These are phyloP conservation scores for Podarcis raffonei DNA, from an alignment of 2,113 vertebrate species.

Conservation along the genomic window DNA sequence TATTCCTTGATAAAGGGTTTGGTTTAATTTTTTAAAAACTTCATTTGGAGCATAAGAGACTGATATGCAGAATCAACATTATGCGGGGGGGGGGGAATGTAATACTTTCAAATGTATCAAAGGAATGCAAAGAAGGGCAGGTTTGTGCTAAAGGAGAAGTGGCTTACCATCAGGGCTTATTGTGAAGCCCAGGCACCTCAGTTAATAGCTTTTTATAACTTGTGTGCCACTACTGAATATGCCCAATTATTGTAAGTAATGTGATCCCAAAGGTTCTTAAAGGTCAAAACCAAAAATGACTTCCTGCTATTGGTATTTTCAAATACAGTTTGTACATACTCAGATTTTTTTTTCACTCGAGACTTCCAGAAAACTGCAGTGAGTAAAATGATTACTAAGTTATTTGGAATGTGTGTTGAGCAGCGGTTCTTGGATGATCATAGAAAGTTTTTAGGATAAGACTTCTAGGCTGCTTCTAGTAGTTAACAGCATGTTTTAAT, in stretches of 20 bases:
- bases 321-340: constrained; percentile 50
- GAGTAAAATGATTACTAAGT: constrained; percentile 60
- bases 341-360: constrained; percentile 37
- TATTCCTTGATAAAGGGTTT: too few relatives aligned
- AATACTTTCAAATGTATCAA: neutral
- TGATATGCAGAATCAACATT: neutral
- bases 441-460: constrained; percentile 29
- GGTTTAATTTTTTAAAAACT: neutral
- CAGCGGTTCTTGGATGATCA: constrained; percentile 38
- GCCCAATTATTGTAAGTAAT: neutral
- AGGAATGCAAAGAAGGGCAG: neutral
- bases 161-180: neutral
- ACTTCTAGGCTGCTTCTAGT: neutral
- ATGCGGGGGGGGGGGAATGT: too few relatives aligned
- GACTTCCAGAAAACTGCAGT: constrained; percentile 56
- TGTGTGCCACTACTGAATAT: neutral
- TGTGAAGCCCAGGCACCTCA: neutral
- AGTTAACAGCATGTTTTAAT: neutral
- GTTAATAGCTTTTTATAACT: neutral
- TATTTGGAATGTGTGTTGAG: constrained; percentile 25
- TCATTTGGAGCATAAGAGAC: neutral
- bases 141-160: neutral
- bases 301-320: constrained; percentile 40
- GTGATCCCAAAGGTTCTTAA: neutral
- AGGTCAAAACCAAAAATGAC: constrained; percentile 1